Conservation (phyloP, 64 coral and sea anemone species). For the Pachyseris speciosa region DNA sequence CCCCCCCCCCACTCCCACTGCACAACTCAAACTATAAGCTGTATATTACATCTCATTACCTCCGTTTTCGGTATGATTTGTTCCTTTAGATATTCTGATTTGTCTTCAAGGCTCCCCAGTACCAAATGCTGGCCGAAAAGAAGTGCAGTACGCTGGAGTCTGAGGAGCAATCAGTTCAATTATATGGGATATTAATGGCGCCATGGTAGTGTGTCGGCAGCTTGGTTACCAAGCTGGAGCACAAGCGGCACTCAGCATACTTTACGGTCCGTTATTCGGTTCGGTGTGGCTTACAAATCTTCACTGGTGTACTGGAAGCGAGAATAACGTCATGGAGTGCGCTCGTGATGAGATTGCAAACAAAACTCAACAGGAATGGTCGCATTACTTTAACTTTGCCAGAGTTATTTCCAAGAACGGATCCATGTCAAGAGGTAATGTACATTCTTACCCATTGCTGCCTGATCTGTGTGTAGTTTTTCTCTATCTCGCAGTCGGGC, state of each 20-base stretch:
- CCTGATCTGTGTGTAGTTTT: no score
- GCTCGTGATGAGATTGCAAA: slow-evolving; percentile 6
- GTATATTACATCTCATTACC: no score
- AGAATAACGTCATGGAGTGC: not conserved
- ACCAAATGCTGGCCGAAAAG: not conserved
- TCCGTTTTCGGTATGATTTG: no score
- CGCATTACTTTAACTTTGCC: not conserved
- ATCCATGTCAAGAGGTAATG: not conserved
- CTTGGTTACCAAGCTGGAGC: slow-evolving; percentile 25
- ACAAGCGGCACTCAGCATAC: not conserved
- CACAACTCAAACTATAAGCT: no score
- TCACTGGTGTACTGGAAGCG: not conserved
- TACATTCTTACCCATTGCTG: no score
- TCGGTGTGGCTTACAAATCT: slow-evolving; percentile 7
- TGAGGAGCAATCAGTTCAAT: not conserved
- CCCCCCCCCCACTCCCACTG: no score
- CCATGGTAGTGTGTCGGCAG: not conserved
- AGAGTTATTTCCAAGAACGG: not conserved
- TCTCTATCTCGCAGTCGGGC: no score
- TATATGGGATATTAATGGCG: not conserved
- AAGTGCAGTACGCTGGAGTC: not conserved
- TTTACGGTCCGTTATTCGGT: not conserved
- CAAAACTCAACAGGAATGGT: not conserved
- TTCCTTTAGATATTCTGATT: not conserved
- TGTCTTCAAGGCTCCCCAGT: not conserved